phyloP scores from a whole-genome alignment of 2,113 vertebrate genomes.

The Festucalex cinctus region DNA sequence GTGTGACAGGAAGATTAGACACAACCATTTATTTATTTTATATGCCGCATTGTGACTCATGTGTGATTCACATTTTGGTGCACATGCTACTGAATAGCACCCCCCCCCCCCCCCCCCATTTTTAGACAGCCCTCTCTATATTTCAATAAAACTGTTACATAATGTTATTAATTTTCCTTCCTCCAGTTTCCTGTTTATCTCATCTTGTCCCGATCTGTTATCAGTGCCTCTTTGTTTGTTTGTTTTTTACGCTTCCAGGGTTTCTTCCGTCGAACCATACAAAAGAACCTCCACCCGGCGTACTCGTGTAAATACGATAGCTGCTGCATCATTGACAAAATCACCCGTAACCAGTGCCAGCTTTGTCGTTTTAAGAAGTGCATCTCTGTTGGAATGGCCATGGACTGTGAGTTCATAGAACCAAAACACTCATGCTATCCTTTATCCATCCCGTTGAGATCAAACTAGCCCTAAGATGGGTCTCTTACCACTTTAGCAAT shows the following conservation, averaged over 20 bases:
- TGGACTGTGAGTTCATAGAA: slow-evolving; percentile 63
- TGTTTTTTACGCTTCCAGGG: slow-evolving; percentile 70
- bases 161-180: background rate
- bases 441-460: too few species aligned
- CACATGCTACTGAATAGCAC: background rate
- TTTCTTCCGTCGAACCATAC: slow-evolving; percentile 96
- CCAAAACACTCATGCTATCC: too few species aligned
- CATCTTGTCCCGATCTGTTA: background rate
- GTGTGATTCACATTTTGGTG: background rate
- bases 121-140: background rate
- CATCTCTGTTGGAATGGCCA: slow-evolving; percentile 78
- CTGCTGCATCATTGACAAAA: slow-evolving; percentile 96
- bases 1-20: background rate
- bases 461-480: too few species aligned
- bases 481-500: too few species aligned
- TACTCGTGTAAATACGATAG: slow-evolving; percentile 96
- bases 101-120: background rate
- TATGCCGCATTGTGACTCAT: background rate
- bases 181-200: background rate
- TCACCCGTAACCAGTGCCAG: slow-evolving; percentile 98
- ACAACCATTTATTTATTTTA: background rate
- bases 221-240: background rate
- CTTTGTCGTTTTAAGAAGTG: slow-evolving; percentile 97
- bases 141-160: too few species aligned
- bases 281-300: slow-evolving; percentile 93